These are phyloP conservation scores for Timandra comae DNA, from an alignment of 2,888 invertebrate genomes.

Conservation along the genomic window DNA sequence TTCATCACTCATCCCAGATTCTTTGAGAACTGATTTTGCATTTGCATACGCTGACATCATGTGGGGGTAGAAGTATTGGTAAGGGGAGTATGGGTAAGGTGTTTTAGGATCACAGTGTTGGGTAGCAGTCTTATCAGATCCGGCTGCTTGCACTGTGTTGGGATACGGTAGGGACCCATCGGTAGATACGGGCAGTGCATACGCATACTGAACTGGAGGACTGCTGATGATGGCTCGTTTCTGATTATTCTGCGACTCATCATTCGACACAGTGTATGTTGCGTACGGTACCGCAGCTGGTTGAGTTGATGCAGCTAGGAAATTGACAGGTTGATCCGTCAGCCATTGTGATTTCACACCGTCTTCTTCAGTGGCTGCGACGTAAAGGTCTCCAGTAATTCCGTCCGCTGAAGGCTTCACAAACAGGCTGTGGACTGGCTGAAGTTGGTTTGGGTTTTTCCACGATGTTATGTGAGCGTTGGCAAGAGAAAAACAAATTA, in stretches of 20 bases:
- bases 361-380: conserved; percentile 62
- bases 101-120: conserved; percentile 25
- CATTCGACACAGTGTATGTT: conserved; percentile 27
- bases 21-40: conserved; percentile 46
- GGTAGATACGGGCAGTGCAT: conserved; percentile 38
- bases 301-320: conserved; percentile 36
- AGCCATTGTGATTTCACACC: conserved; percentile 60
- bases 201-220: conserved; percentile 46
- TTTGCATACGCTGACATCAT: conserved; percentile 55
- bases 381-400: conserved; percentile 62
- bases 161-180: conserved; percentile 35
- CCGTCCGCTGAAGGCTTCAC: conserved; percentile 63
- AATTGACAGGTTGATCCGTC: conserved; percentile 57
- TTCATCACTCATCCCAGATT: conserved; percentile 42
- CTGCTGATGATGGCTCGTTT: conserved; percentile 45
- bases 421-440: conserved; percentile 62
- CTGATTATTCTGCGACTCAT: conserved; percentile 36
- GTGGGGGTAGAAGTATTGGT: conserved; percentile 56
- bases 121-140: conserved; percentile 27
- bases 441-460: conserved; percentile 39
- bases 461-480: conserved; percentile 36
- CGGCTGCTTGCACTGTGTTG: conserved; percentile 33
- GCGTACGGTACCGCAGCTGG: conserved; percentile 16
- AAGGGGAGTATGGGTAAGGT: conserved; percentile 40
- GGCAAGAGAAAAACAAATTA: conserved; percentile 10